Base-by-base conservation (phyloP, 1,140 invertebrate species). In the silkworm (Bombyx mori) region DNA sequence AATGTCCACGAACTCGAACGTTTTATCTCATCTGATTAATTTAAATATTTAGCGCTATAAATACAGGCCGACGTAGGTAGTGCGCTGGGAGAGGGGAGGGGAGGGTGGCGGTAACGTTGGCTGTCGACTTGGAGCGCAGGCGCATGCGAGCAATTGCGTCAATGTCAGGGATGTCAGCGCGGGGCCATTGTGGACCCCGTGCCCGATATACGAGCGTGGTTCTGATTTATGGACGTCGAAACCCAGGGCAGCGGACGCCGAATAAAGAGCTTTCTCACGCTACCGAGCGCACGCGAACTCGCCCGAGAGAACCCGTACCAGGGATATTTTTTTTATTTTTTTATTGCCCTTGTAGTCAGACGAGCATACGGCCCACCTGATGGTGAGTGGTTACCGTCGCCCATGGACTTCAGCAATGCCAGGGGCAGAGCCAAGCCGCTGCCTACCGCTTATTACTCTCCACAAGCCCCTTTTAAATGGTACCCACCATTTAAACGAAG, bases 1-100 rank as follows among this genome's bases (percentile, higher is more conserved):
- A 85, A 87, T 87, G 79, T 69, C 79, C 77, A 73, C 79, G 75
- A 75, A 83, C 73, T 62, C 77, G 73, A 74, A 69, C 80, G 75
- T 83, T 85, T 84, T 83, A 85, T 85, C 80, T 84, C 79, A 79
- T 83, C 79, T 82, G 83, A 85, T 86, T 85, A 85, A 86, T 85
- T 86, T 82, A 86, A 82, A 85, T 85, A 86, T 83, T 85, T 86
- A 84, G 73, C 81, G 78, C 79, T 85, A 86, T 86, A 84, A 86
- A 86, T 86, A 83, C 73, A 63, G 69, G 70, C 67, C 64, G 66
- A 57, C 56, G 65, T 63, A 68, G 69, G 53, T 44, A 8, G n/a
- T 8, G 53, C 8, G 53, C 12, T 68, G 60, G 65, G 42, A 65
- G 61, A 53, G 58, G 54, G 55, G 60, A 22, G 58, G 42, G 56